These are phyloP conservation scores for Tiaroga cobitis DNA, from an alignment of 2,797 vertebrate species.

Conservation along the genomic window DNA sequence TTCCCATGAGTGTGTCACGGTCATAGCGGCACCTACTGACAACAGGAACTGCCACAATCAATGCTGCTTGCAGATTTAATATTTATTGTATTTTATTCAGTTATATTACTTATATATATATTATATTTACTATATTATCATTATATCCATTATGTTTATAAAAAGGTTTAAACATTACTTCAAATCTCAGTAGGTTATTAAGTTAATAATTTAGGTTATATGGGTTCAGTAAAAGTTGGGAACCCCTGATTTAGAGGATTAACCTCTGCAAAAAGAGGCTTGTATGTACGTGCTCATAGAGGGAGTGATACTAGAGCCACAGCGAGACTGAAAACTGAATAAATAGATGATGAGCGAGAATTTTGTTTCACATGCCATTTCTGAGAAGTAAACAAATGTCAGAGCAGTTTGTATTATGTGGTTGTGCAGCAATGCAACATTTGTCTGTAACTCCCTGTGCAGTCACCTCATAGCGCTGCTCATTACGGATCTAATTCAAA, in stretches of 20 bases:
- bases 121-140: background rate
- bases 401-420: slow-evolving; percentile 39
- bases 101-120: too few relatives aligned
- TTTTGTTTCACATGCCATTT: background rate
- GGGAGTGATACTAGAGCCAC: background rate
- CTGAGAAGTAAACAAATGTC: slow-evolving; percentile 2
- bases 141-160: background rate
- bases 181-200: background rate
- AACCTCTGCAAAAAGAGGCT: background rate
- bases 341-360: slow-evolving; percentile 15
- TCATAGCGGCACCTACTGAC: background rate
- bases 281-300: background rate
- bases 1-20: background rate
- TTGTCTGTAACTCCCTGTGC: slow-evolving; percentile 53
- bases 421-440: slow-evolving; percentile 43
- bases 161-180: too few relatives aligned
- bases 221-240: background rate
- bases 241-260: background rate
- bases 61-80: background rate
- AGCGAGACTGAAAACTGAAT: background rate
- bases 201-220: background rate
- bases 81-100: too few relatives aligned
- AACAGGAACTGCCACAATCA: background rate
- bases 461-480: slow-evolving; percentile 51
- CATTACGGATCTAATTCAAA: slow-evolving; percentile 59